Base-by-base conservation (phyloP, 2,797 vertebrate species). In the Anableps anableps region DNA sequence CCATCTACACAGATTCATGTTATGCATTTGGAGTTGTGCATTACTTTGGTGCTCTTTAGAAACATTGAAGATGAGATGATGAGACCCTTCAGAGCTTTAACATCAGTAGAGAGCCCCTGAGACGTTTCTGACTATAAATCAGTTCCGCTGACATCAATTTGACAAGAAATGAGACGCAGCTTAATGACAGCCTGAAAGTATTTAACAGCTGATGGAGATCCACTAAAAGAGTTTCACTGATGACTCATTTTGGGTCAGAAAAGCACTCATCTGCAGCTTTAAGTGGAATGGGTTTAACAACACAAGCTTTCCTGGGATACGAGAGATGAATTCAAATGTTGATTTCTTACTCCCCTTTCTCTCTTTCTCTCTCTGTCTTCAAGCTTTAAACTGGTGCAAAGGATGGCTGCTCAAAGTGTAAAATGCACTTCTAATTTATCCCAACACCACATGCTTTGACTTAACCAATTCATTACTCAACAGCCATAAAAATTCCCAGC, bases 201-300 rank as follows among this genome's bases (percentile, higher is more conserved):
- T 92, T 92, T 91, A 94, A 92, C 88, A 86, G 88, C 85, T 82
- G 38, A 75, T 86, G 81, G 86, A 91, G 88, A 90, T 88, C 82
- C 88, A 79, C 88, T 90, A 88, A 92, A 93, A 86, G 70, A 91
- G 41, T 85, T 92, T 88, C 85, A 92, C 87, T 84, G 75, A 88
- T 91, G 89, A 93, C 85, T 94, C 88, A 92, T 89, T 93, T 89
- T 87, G 92, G 80, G 85, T 91, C 80, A 88, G 88, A 89, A 85
- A 88, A 84, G 83, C 72, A 58, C 85, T 94, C 85, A 77, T 89
- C 86, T 82, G 80, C 87, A 75, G 83, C 88, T 77, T 87, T 91
- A 84, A 93, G 87, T 90, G 84, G 79, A 85, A 91, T 82, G 80
- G 80, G 86, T 93, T 95, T 89, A 94, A 92, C 92, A 89, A 88